Conservation (phyloP, 2,888 invertebrate species). For the Drosophila fungiperda region DNA sequence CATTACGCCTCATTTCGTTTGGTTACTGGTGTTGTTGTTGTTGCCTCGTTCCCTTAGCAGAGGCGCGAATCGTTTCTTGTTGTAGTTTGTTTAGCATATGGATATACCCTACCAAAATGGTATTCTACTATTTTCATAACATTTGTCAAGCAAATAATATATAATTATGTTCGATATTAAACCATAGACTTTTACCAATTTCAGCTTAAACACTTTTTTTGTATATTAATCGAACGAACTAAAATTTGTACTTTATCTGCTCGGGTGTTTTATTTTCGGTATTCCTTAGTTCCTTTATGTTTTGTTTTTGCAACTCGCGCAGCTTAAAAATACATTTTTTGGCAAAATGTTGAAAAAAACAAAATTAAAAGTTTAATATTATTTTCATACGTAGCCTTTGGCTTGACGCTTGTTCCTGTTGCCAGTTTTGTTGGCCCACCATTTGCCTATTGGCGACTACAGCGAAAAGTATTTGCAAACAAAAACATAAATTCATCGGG, state of each 20-base stretch:
- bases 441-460: conserved; percentile 56
- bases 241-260: not conserved
- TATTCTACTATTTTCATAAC: not conserved
- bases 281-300: not conserved
- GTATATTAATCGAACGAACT: not conserved
- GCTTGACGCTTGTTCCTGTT: conserved; percentile 47
- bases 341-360: conserved; percentile 41
- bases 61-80: conserved; percentile 44
- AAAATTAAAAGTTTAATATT: conserved; percentile 40
- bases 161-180: not conserved
- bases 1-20: conserved; percentile 65
- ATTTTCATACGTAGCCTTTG: conserved; percentile 49
- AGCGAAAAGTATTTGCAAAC: conserved; percentile 79
- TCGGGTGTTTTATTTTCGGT: conserved; percentile 7
- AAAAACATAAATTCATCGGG: conserved; percentile 75
- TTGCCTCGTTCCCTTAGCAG: conserved; percentile 64
- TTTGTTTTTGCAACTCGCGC: conserved; percentile 44
- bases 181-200: not conserved
- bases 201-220: not conserved
- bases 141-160: not conserved
- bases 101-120: conserved; percentile 7
- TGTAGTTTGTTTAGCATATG: conserved; percentile 49
- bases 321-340: conserved; percentile 69
- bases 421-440: conserved; percentile 49
- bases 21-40: conserved; percentile 21